These are phyloP conservation scores for Tetragnatha versicolor DNA, from an alignment of 1,140 invertebrate genomes.

Conservation along the genomic window DNA sequence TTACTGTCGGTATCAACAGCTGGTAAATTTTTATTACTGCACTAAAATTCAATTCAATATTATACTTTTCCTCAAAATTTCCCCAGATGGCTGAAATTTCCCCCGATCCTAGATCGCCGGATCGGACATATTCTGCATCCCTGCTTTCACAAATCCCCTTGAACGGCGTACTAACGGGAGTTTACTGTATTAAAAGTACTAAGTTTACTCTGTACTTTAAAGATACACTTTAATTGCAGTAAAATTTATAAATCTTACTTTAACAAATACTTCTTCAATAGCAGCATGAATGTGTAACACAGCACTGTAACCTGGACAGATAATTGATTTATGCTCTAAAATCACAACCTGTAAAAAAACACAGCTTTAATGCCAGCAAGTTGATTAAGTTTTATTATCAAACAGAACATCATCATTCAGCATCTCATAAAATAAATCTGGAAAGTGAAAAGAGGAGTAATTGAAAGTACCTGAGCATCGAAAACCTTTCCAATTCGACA, in stretches of 20 bases:
- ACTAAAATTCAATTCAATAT: too few relatives aligned
- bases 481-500: conserved; percentile 95
- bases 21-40: too few relatives aligned
- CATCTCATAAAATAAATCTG: background rate
- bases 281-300: conserved; percentile 99
- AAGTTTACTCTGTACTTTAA: conserved; percentile 36
- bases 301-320: conserved; percentile 98
- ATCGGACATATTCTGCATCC: too few relatives aligned
- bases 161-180: background rate
- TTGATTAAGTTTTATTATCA: background rate
- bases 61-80: too few relatives aligned
- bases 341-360: conserved; percentile 79
- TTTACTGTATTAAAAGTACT: background rate
- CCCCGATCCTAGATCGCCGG: too few relatives aligned
- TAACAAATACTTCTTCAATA: conserved; percentile 96
- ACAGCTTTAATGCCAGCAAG: background rate
- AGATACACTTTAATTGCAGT: conserved; percentile 28
- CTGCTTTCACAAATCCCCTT: too few relatives aligned
- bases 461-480: conserved; percentile 81
- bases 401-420: too few relatives aligned
- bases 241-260: conserved; percentile 68
- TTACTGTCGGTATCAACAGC: too few relatives aligned
- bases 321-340: conserved; percentile 98
- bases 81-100: too few relatives aligned
- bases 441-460: background rate